Evolutionary conservation across 2,888 invertebrate genomes (phyloP), one percentile per base, ranked within the genome.

Genomic region (Mesorhabditis spiculigera): DNA sequence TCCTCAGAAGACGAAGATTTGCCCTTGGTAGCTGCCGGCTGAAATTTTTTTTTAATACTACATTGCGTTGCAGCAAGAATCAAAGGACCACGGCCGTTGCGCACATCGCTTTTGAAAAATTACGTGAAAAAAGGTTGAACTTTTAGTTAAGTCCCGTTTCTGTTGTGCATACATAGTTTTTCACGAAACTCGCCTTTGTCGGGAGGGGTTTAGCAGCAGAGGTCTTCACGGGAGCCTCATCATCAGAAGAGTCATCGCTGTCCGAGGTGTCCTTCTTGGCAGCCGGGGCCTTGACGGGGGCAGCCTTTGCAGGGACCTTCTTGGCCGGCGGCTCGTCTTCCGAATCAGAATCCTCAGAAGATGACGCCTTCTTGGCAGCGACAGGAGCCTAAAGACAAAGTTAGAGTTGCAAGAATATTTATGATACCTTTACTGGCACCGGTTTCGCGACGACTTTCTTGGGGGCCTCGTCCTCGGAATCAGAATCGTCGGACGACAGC

Each of bases 251-350:
- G 42, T 73, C 72, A 65, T 68, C 68, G 13, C 65, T 65, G 13
- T 63, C 28, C 43, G 70, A 68, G 4, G 50, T 69, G 42, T 50
- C 66, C 16, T 68, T 66, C 43, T 72, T 73, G 3, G 67, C 65
- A 16, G 68, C 73, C 13, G 75, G 70, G 1, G 69, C 50, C 63
- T 70, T 70, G 0, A 45, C 68, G 43, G 73, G 68, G 5, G 71
- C 66, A 42, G 67, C 10, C 50, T 71, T 71, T 2, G 68, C 70
- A 43, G 70, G 73, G n/a, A 70, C 43, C 68, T 75, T 74, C 67
- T 75, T 73, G 63, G 66, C 65, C 5, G 68, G 68, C 42, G 70
- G 70, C 16, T 78, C 78, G n/a, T 73, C 75, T 13, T 78, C 76
- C 4, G 73, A 73, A 5, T 74, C 73, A 61, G 75, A 74, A 3